phyloP scores from a whole-genome alignment of 2,113 vertebrate genomes.

The Hippoglossus stenolepis region DNA sequence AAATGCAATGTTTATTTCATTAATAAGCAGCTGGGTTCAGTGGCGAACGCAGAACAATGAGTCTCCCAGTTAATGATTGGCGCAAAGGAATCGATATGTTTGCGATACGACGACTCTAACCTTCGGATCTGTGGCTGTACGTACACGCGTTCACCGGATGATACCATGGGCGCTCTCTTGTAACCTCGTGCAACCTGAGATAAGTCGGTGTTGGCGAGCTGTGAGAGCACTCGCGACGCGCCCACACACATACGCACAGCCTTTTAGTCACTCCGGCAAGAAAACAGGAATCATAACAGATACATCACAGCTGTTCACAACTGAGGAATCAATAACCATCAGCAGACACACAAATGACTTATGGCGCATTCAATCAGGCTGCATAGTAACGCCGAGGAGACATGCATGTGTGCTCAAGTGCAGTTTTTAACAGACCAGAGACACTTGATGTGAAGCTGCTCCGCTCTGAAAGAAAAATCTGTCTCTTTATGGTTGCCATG shows the following conservation, averaged over 20 bases:
- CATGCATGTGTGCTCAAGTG: slow-evolving; percentile 11
- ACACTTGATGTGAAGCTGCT: slow-evolving; percentile 59
- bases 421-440: slow-evolving; percentile 27
- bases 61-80: background rate
- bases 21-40: slow-evolving; percentile 21
- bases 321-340: slow-evolving; percentile 33
- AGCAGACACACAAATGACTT: background rate
- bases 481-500: slow-evolving; percentile 80
- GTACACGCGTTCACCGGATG: slow-evolving; percentile 25
- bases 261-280: slow-evolving; percentile 68
- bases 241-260: slow-evolving; percentile 68
- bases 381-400: slow-evolving; percentile 5
- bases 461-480: slow-evolving; percentile 51
- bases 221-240: slow-evolving; percentile 45
- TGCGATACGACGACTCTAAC: slow-evolving; percentile 18
- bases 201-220: slow-evolving; percentile 61
- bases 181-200: slow-evolving; percentile 61
- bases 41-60: background rate
- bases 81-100: slow-evolving; percentile 18
- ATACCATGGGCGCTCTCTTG: slow-evolving; percentile 47
- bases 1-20: slow-evolving; percentile 23
- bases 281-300: slow-evolving; percentile 45
- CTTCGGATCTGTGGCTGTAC: slow-evolving; percentile 2
- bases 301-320: slow-evolving; percentile 41
- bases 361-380: background rate